Evolutionary conservation across 2,113 vertebrate species (phyloP).

Genomic region (Percopsis transmontana): DNA sequence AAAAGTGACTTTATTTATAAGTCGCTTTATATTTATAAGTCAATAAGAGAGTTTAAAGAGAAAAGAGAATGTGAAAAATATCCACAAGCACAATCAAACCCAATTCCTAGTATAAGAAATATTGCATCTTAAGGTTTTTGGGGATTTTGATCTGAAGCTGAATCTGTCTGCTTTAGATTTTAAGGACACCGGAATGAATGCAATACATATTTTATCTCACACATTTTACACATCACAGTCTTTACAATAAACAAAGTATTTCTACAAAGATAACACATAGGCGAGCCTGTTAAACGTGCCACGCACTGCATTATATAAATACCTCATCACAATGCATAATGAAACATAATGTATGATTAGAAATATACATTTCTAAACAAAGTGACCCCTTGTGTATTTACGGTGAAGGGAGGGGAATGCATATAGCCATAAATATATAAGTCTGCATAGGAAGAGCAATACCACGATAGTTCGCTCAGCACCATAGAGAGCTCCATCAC

Average conservation of each 20-base stretch:
- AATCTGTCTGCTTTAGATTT: no score
- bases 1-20: not conserved
- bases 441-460: not conserved
- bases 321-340: constrained; percentile 44
- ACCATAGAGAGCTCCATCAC: constrained; percentile 22
- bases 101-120: no score
- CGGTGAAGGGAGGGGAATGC: constrained; percentile 30
- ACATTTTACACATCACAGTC: no score
- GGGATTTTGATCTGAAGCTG: no score
- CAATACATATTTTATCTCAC: no score
- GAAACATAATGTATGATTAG: constrained; percentile 52
- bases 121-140: no score
- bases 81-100: no score
- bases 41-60: not conserved
- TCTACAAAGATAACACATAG: not conserved
- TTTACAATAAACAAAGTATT: no score
- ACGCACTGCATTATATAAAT: constrained; percentile 39
- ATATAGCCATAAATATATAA: constrained; percentile 29
- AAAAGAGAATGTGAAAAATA: not conserved
- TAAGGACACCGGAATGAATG: no score
- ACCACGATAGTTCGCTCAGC: not conserved
- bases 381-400: constrained; percentile 14
- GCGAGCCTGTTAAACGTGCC: constrained; percentile 2
- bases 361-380: constrained; percentile 25
- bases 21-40: no score